Evolutionary conservation across 1,140 invertebrate species (phyloP).

Genomic region (Brachionus rotundiformis): DNA sequence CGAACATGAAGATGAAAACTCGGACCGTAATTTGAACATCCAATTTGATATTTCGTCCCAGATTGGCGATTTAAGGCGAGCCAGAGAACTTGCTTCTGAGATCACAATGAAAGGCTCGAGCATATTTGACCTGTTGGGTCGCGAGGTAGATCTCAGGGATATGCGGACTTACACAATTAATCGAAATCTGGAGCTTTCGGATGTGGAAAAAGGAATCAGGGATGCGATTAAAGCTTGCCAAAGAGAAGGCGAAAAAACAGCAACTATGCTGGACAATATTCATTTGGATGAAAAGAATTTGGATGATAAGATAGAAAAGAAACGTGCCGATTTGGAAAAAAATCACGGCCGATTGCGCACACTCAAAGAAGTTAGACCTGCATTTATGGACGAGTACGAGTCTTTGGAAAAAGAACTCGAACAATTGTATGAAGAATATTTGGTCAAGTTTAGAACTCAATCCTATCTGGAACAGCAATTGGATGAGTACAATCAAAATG

Average conservation of each 20-base stretch:
- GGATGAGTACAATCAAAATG: slow-evolving; percentile 71
- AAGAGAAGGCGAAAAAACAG: slow-evolving; percentile 73
- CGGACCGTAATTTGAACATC: slow-evolving; percentile 57
- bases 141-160: slow-evolving; percentile 82
- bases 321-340: slow-evolving; percentile 81
- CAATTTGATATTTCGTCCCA: slow-evolving; percentile 56
- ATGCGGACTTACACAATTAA: slow-evolving; percentile 70
- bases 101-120: slow-evolving; percentile 84
- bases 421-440: slow-evolving; percentile 81
- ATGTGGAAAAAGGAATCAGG: slow-evolving; percentile 75
- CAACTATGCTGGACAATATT: slow-evolving; percentile 78
- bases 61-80: slow-evolving; percentile 79
- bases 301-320: slow-evolving; percentile 86
- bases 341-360: slow-evolving; percentile 85
- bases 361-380: slow-evolving; percentile 91
- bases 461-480: slow-evolving; percentile 77
- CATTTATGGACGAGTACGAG: slow-evolving; percentile 94
- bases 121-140: slow-evolving; percentile 83
- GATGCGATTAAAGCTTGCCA: slow-evolving; percentile 66
- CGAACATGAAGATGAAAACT: slow-evolving; percentile 56
- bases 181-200: slow-evolving; percentile 78
- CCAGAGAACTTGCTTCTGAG: slow-evolving; percentile 81
- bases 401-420: slow-evolving; percentile 82
- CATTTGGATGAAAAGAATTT: slow-evolving; percentile 80
- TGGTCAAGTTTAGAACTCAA: slow-evolving; percentile 81